Evolutionary conservation across 2,888 invertebrate genomes (phyloP).

Genomic region (Drosophila helvetica): DNA sequence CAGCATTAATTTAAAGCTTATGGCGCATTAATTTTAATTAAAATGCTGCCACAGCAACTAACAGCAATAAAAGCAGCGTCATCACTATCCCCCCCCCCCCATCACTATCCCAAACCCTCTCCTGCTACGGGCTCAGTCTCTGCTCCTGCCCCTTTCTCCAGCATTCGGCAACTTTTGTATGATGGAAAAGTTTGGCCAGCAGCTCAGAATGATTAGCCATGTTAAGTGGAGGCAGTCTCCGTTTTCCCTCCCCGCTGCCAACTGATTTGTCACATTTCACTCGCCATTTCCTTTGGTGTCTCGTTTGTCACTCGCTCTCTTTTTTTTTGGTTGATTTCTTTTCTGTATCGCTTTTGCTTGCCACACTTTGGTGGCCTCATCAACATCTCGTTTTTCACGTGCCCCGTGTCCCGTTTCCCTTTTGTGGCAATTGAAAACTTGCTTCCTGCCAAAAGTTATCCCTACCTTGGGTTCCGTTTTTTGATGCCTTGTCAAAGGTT

Average conservation of each 20-base stretch:
- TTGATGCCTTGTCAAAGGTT: conserved; percentile 55
- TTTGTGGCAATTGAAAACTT: conserved; percentile 43
- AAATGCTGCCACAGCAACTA: conserved; percentile 48
- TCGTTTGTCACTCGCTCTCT: not conserved
- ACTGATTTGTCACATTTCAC: conserved; percentile 13
- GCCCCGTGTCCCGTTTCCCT: not conserved
- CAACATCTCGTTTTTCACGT: conserved; percentile 30
- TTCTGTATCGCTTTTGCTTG: conserved; percentile 4
- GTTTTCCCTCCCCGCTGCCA: not conserved
- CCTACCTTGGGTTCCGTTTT: conserved; percentile 19
- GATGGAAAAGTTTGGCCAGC: conserved; percentile 24
- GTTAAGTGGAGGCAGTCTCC: conserved; percentile 10
- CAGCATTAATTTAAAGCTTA: conserved; percentile 55
- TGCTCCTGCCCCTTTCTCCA: not conserved
- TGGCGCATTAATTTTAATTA: conserved; percentile 65
- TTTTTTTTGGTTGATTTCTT: not conserved
- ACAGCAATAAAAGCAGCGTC: conserved; percentile 33
- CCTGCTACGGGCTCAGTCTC: not conserved
- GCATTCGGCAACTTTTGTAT: conserved; percentile 4
- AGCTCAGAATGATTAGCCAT: conserved; percentile 28
- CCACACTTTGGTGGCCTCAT: conserved; percentile 6
- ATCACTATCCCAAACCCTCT: not conserved
- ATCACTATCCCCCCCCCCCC: conserved; percentile 12
- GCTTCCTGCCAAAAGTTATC: conserved; percentile 41
- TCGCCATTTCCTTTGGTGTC: conserved; percentile 2